Conservation (phyloP, 2,113 vertebrate genomes). For the Albula goreensis region DNA sequence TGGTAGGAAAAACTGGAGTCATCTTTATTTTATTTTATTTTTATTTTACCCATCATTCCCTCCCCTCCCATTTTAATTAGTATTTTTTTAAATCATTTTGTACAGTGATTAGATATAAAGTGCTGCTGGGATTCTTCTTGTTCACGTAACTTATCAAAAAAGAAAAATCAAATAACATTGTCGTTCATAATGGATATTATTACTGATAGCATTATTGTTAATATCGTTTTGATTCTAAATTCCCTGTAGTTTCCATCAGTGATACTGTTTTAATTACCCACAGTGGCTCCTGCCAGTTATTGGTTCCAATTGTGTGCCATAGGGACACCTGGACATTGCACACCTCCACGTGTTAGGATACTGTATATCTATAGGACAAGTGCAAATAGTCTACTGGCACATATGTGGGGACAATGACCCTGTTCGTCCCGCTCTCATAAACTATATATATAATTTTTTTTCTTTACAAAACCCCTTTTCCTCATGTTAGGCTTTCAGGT, state of each 20-base stretch:
- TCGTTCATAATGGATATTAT: conserved; percentile 68
- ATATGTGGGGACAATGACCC: conserved; percentile 99
- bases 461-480: conserved; percentile 95
- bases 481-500: conserved; percentile 85
- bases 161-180: conserved; percentile 71
- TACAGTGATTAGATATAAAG: conserved; percentile 99
- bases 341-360: conserved; percentile 83
- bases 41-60: conserved; percentile 51
- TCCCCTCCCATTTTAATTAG: conserved; percentile 51
- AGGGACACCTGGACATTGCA: conserved; percentile 92
- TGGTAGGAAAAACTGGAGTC: conserved; percentile 72
- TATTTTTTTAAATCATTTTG: conserved; percentile 79
- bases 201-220: conserved; percentile 33
- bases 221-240: conserved; percentile 75
- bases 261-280: conserved; percentile 75
- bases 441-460: conserved; percentile 86
- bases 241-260: conserved; percentile 90
- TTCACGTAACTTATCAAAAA: conserved; percentile 89
- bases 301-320: conserved; percentile 83
- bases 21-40: conserved; percentile 37
- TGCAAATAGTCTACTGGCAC: conserved; percentile 99
- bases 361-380: conserved; percentile 87
- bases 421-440: conserved; percentile 99
- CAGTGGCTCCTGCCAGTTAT: conserved; percentile 82
- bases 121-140: conserved; percentile 93